These are phyloP conservation scores for Pecten maximus DNA, from an alignment of 2,888 invertebrate genomes.

Conservation along the genomic window DNA sequence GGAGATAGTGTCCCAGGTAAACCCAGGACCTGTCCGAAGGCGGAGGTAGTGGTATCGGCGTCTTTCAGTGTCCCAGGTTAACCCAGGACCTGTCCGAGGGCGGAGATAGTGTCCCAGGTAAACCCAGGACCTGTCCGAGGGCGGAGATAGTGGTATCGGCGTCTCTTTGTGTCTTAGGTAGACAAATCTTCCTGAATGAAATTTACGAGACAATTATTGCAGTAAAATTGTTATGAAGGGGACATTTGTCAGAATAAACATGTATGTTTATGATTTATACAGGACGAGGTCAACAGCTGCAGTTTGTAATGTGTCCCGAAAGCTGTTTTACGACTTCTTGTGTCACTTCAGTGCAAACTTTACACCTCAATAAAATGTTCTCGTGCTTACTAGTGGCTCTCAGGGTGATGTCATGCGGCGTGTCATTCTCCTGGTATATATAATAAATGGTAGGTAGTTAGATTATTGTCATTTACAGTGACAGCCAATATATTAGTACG, in stretches of 20 bases:
- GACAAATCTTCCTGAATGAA: not conserved
- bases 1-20: no score
- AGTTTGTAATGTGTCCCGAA: slow-evolving; percentile 15
- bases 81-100: no score
- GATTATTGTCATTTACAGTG: slow-evolving; percentile 12
- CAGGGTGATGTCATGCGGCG: not conserved
- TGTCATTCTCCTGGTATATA: not conserved
- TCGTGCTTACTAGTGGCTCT: not conserved
- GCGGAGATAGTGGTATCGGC: not conserved
- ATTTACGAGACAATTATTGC: slow-evolving; percentile 30
- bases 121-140: not conserved
- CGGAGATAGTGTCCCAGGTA: no score
- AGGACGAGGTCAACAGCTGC: slow-evolving; percentile 13
- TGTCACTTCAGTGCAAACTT: slow-evolving; percentile 28
- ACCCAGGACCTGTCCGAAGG: no score
- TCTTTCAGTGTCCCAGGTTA: no score
- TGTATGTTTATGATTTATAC: slow-evolving; percentile 28
- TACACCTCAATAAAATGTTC: not conserved
- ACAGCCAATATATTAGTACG: not conserved
- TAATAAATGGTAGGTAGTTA: not conserved
- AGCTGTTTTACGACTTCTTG: not conserved
- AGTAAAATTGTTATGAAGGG: slow-evolving; percentile 29
- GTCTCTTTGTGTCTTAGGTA: not conserved
- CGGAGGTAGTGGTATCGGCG: no score
- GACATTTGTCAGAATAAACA: slow-evolving; percentile 32